phyloP scores from a whole-genome alignment of 2,113 vertebrate species.

The Lamprologus ornatipinnis region DNA sequence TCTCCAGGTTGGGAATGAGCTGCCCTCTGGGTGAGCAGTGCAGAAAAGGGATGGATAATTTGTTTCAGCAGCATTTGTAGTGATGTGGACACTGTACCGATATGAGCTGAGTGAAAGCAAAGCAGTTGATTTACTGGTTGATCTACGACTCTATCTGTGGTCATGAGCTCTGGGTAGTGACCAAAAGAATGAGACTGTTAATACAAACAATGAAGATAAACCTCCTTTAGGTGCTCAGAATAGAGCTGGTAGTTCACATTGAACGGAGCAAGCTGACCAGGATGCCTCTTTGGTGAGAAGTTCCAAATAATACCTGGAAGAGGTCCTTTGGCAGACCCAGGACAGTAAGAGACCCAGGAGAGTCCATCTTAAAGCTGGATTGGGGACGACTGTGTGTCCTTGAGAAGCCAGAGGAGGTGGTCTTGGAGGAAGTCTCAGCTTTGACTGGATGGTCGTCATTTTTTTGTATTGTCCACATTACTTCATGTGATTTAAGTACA shows the following conservation, averaged over 20 bases:
- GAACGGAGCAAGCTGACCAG: not conserved
- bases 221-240: not conserved
- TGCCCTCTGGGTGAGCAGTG: not conserved
- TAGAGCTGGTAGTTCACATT: not conserved
- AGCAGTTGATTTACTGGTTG: not conserved
- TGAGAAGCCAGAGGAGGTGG: not conserved
- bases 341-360: not conserved
- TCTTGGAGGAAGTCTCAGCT: not conserved
- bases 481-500: not conserved
- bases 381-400: not conserved
- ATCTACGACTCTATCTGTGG: not conserved
- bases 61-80: not conserved
- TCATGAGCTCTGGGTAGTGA: not conserved
- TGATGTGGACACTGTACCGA: not conserved
- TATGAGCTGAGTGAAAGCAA: not conserved
- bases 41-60: not conserved
- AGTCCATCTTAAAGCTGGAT: not conserved
- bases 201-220: not conserved
- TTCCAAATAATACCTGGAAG: not conserved
- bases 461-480: not conserved
- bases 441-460: not conserved
- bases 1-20: not conserved
- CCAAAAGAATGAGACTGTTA: not conserved
- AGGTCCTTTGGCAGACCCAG: not conserved
- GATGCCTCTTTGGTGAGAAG: not conserved